phyloP scores from a whole-genome alignment of 2,797 vertebrate genomes.

The Sarcophilus harrisii region DNA sequence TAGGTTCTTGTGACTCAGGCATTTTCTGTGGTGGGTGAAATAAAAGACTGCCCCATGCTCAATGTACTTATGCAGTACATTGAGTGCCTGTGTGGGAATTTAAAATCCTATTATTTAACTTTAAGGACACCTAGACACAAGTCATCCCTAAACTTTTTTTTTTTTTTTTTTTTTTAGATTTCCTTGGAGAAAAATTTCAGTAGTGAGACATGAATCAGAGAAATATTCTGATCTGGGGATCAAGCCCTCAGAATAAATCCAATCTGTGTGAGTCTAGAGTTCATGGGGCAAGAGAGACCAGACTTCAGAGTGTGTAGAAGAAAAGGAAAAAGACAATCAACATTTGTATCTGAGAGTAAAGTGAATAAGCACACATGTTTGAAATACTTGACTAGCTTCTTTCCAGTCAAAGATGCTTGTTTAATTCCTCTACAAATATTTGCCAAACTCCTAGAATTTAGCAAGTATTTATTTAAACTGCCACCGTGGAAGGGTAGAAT shows the following conservation, averaged over 20 bases:
- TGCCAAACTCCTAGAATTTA: not conserved
- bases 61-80: not conserved
- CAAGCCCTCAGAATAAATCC: not conserved
- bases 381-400: conserved; percentile 19
- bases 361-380: not conserved
- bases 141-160: not conserved
- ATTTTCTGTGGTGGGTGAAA: not conserved
- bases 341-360: not conserved
- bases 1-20: not conserved
- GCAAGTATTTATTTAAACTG: not conserved
- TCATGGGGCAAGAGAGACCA: conserved; percentile 43
- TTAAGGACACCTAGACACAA: not conserved
- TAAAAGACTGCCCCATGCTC: not conserved
- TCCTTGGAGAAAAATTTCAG: not conserved
- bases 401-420: not conserved
- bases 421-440: conserved; percentile 59
- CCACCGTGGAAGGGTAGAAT: not conserved
- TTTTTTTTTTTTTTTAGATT: not conserved
- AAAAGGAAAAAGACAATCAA: not conserved
- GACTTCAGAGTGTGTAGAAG: conserved; percentile 21
- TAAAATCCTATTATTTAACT: not conserved
- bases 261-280: not conserved
- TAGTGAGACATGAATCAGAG: not conserved
- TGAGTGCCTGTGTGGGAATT: not conserved
- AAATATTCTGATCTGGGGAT: not conserved